Evolutionary conservation across 30 jellyfish, hydroid and myxozoan genomes (phyloP).

Genomic region (Chrysaora quinquecirrha): DNA sequence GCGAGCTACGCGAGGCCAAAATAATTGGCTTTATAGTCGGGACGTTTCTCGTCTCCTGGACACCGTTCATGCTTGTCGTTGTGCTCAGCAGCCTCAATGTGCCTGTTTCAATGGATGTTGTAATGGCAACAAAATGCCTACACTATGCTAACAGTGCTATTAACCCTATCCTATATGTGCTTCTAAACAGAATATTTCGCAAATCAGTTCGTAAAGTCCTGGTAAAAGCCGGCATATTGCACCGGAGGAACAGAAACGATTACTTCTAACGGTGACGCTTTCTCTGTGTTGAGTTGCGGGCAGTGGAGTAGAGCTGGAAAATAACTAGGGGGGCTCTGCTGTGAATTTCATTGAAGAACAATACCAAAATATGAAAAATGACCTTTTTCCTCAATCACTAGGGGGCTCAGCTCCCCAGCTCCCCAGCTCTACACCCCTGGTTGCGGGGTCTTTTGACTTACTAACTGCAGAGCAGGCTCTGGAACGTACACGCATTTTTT

Average conservation of each 20-base stretch:
- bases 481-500: too few relatives aligned
- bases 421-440: too few relatives aligned
- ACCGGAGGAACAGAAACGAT: not conserved
- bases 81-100: constrained; percentile 33
- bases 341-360: too few relatives aligned
- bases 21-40: constrained; percentile 82
- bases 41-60: constrained; percentile 83
- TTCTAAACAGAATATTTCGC: constrained; percentile 66
- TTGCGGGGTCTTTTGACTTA: too few relatives aligned
- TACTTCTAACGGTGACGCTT: not conserved
- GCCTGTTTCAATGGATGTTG: constrained; percentile 25
- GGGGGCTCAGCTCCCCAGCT: too few relatives aligned
- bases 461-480: too few relatives aligned
- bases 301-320: too few relatives aligned
- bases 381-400: too few relatives aligned
- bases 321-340: too few relatives aligned
- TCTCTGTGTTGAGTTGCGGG: not conserved
- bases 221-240: not conserved
- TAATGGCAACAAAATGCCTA: constrained; percentile 53
- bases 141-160: constrained; percentile 91
- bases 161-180: constrained; percentile 84
- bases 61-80: constrained; percentile 88
- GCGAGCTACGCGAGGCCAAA: constrained; percentile 86
- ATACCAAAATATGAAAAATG: too few relatives aligned
- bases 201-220: constrained; percentile 31